Percentiles rank a stretch among this genome's conserved stretches.
Conservation (phyloP, 1,140 invertebrate genomes). For the Trichonephila clavipes region DNA sequence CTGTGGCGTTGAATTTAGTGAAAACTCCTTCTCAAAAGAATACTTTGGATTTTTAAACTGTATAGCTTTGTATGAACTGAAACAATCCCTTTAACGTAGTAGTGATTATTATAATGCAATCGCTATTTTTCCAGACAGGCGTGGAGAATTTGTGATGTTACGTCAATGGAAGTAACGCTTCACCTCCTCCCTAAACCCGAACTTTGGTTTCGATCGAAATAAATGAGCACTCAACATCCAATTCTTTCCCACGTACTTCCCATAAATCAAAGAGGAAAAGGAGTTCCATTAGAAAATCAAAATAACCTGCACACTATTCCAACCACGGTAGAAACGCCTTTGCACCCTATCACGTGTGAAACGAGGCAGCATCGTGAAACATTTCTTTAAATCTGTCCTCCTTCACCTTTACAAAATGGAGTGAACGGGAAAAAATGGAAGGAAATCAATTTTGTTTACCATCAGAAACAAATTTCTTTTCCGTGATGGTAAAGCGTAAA, state of each 20-base stretch:
- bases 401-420: background rate
- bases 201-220: slow-evolving; percentile 45
- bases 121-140: background rate
- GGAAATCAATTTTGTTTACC: slow-evolving; percentile 69
- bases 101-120: background rate
- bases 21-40: too few species aligned
- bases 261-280: slow-evolving; percentile 56
- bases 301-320: slow-evolving; percentile 33
- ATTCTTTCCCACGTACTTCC: slow-evolving; percentile 49
- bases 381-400: slow-evolving; percentile 44
- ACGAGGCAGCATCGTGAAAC: slow-evolving; percentile 11
- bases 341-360: slow-evolving; percentile 34
- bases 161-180: background rate
- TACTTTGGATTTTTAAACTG: too few species aligned
- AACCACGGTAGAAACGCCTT: slow-evolving; percentile 28
- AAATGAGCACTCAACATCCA: slow-evolving; percentile 51
- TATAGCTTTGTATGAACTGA: too few species aligned
- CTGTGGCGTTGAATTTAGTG: too few species aligned
- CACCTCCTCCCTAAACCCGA: background rate
- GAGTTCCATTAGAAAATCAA: slow-evolving; percentile 62
- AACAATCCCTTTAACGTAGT: too few species aligned
- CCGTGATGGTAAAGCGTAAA: slow-evolving; percentile 16
- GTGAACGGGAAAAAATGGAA: slow-evolving; percentile 18
- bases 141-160: background rate
- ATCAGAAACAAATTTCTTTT: slow-evolving; percentile 56